Evolutionary conservation across 2,797 vertebrate genomes (phyloP).

Genomic region (Okamejei kenojei): DNA sequence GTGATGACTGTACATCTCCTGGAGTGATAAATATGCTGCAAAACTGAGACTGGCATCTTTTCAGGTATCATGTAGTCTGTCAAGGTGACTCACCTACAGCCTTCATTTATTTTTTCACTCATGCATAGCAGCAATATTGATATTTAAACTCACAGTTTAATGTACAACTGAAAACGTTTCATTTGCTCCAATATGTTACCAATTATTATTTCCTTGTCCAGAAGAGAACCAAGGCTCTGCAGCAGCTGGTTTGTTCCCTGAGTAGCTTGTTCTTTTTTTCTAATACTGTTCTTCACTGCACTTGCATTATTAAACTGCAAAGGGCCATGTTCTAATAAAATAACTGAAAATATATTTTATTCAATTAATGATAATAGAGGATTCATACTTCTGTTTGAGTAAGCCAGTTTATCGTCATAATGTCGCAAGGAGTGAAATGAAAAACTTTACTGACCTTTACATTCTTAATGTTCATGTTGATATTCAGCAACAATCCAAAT

Average conservation of each 20-base stretch:
- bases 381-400: not conserved
- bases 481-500: not conserved
- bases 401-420: not conserved
- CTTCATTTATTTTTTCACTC: slow-evolving; percentile 20
- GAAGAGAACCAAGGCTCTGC: not conserved
- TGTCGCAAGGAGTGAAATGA: not conserved
- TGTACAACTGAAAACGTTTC: not conserved
- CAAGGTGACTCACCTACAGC: slow-evolving; percentile 32
- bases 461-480: not conserved
- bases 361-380: not conserved
- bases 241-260: not conserved
- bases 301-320: not conserved
- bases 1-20: slow-evolving; percentile 24
- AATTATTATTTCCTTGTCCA: not conserved
- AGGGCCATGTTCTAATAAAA: not conserved
- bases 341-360: not conserved
- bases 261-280: not conserved
- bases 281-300: not conserved
- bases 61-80: not conserved
- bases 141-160: not conserved
- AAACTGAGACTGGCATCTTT: slow-evolving; percentile 28
- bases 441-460: not conserved
- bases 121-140: not conserved
- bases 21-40: slow-evolving; percentile 35
- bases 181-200: no score